A percentile compares a stretch with the other conserved stretches of the same genome.
Conservation (phyloP, 2,797 vertebrate species). For the Eremophila alpestris region DNA sequence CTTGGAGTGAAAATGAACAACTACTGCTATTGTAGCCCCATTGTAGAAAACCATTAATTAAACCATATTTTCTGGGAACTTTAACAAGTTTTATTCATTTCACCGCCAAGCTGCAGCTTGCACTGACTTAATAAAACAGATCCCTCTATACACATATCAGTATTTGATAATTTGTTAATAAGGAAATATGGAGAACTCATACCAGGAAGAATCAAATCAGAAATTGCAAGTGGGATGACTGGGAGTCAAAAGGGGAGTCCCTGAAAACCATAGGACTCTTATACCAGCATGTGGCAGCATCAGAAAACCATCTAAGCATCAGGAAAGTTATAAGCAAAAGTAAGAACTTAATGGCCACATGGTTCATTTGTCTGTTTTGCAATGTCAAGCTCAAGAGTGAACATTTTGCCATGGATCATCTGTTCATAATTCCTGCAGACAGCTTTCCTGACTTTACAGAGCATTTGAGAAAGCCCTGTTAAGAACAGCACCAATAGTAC, state of each 20-base stretch:
- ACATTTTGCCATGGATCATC: constrained; percentile 26
- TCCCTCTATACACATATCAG: rapidly evolving
- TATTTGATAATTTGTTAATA: neutral
- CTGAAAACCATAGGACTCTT: neutral
- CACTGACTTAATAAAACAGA: neutral
- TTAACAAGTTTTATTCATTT: neutral
- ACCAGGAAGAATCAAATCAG: neutral
- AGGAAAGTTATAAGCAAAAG: neutral
- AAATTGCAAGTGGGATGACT: neutral
- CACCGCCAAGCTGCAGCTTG: neutral
- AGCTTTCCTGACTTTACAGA: neutral
- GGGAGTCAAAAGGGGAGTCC: neutral
- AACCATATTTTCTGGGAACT: neutral
- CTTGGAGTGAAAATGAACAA: neutral
- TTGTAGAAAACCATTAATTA: neutral
- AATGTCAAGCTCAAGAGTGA: neutral
- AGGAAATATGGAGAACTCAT: neutral
- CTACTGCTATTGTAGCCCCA: neutral
- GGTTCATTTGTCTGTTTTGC: constrained; percentile 27
- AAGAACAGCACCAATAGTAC: neutral
- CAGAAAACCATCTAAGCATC: neutral
- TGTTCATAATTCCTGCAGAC: neutral
- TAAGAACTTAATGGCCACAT: neutral
- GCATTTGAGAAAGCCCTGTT: neutral
- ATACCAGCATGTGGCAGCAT: constrained; percentile 18